Percentiles rank a stretch among this genome's conserved stretches.
Conservation (phyloP, 1,140 invertebrate species). For the Trypoxylus dichotomus region DNA sequence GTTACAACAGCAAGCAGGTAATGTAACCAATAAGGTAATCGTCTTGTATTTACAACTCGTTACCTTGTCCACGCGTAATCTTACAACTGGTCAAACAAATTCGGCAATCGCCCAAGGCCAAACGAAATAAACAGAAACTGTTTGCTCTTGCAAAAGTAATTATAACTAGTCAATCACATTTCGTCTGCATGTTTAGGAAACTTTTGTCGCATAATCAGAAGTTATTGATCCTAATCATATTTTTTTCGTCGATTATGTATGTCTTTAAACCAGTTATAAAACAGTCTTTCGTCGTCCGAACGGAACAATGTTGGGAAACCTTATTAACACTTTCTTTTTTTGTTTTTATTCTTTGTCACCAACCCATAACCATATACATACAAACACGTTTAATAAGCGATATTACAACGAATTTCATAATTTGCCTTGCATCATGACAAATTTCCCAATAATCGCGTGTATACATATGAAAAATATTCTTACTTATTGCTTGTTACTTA, state of each 20-base stretch:
- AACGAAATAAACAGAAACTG: not conserved
- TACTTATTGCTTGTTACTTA: not conserved
- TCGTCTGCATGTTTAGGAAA: not conserved
- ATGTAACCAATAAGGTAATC: not conserved
- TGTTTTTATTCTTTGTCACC: not conserved
- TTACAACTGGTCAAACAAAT: not conserved
- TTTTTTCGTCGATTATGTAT: not conserved
- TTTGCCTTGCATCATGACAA: not conserved
- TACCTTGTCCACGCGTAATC: not conserved
- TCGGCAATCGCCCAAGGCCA: not conserved
- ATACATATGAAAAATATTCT: not conserved
- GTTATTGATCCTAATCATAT: not conserved
- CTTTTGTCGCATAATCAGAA: not conserved
- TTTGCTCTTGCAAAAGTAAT: not conserved
- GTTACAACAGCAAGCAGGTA: not conserved
- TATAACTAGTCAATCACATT: not conserved
- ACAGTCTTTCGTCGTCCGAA: not conserved
- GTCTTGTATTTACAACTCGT: not conserved
- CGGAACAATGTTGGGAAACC: not conserved
- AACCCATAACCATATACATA: not conserved
- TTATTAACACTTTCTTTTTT: not conserved
- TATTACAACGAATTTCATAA: not conserved
- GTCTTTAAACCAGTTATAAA: no score
- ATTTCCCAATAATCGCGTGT: not conserved
- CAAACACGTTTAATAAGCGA: not conserved